Evolutionary conservation across 2,797 vertebrate genomes (phyloP).

Genomic region (Pangasius mekongensis): DNA sequence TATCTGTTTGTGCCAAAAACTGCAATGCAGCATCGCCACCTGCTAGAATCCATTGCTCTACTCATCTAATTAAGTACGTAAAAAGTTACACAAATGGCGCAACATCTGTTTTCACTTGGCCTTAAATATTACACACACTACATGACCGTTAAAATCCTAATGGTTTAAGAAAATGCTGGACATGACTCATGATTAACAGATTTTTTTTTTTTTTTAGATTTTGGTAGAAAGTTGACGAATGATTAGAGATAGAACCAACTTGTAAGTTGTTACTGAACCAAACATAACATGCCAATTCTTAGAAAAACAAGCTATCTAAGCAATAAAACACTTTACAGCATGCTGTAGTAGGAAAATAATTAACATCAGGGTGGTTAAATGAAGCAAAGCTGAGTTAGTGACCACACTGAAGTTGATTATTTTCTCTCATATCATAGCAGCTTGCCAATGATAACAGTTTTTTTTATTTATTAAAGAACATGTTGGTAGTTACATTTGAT

Average conservation of each 20-base stretch:
- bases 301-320: background rate
- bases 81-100: background rate
- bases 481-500: too few relatives aligned
- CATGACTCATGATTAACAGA: background rate
- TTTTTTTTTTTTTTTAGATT: background rate
- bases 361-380: background rate
- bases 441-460: too few relatives aligned
- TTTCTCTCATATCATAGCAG: too few relatives aligned
- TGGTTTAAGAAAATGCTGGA: background rate
- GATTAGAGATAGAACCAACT: background rate
- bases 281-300: background rate
- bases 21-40: slow-evolving; percentile 12
- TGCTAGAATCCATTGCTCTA: background rate
- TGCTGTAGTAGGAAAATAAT: background rate
- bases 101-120: slow-evolving; percentile 18
- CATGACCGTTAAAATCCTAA: background rate
- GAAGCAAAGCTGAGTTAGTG: background rate
- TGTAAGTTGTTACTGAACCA: background rate
- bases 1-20: background rate
- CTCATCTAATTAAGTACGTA: background rate
- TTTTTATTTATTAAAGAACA: too few relatives aligned
- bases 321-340: background rate
- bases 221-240: background rate
- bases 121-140: background rate
- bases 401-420: background rate